Percentiles rank a stretch among this genome's conserved stretches.
Conservation (phyloP, 2,797 vertebrate species). For the Sebastes melanostomus region DNA sequence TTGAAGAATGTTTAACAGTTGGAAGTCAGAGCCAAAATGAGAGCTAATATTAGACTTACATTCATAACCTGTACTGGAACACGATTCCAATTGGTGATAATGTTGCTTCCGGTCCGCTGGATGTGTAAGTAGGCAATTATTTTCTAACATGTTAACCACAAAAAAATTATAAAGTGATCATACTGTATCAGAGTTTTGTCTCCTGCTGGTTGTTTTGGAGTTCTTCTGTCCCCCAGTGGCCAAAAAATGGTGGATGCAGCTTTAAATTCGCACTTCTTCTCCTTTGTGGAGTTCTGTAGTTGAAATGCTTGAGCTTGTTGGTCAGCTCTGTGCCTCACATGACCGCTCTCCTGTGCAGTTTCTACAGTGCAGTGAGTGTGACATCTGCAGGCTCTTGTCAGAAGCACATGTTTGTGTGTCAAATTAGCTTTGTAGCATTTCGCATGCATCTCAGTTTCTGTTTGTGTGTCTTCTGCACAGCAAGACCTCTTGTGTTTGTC, state of each 20-base stretch:
- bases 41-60: not conserved
- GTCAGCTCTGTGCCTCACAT: not conserved
- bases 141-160: not conserved
- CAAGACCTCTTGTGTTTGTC: constrained; percentile 45
- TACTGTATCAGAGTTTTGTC: not conserved
- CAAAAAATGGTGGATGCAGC: not conserved
- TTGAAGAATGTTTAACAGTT: not conserved
- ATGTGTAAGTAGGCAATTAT: not conserved
- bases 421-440: constrained; percentile 1
- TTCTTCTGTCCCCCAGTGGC: not conserved
- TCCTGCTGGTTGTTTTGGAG: not conserved
- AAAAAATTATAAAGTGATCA: not conserved
- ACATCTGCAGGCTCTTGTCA: constrained; percentile 36
- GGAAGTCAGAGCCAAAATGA: not conserved
- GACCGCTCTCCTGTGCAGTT: not conserved
- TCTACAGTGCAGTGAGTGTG: constrained; percentile 35
- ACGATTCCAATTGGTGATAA: not conserved
- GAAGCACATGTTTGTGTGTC: constrained; percentile 38
- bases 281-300: not conserved
- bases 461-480: constrained; percentile 47
- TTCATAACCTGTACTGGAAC: not conserved
- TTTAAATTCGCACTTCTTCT: not conserved
- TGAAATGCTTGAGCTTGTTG: not conserved
- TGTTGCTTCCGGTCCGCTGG: not conserved
- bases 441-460: constrained; percentile 29